These are phyloP conservation scores for Drosophila neocordata DNA, from an alignment of 1,140 invertebrate species.

Conservation along the genomic window DNA sequence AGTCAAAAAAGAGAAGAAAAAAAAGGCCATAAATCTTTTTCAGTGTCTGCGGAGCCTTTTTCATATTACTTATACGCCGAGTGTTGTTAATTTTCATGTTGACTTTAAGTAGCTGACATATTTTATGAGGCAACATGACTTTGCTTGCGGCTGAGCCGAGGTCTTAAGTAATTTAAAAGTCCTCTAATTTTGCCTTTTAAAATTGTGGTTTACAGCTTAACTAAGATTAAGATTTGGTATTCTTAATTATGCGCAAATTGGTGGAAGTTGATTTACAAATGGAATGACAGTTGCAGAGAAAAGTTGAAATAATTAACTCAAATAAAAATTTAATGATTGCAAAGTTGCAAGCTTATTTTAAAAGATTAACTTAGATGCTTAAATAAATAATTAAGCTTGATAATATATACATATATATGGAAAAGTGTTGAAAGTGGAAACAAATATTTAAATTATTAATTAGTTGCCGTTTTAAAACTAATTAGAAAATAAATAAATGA, in stretches of 20 bases:
- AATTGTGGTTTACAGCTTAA: conserved; percentile 1
- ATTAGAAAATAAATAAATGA: too few species aligned
- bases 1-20: background rate
- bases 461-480: too few species aligned
- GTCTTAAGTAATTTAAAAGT: conserved; percentile 11
- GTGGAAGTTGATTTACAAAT: background rate
- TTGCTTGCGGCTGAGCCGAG: background rate
- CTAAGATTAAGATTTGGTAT: background rate
- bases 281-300: too few species aligned
- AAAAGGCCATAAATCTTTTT: conserved; percentile 6
- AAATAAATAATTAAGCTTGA: too few species aligned
- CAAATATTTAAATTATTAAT: too few species aligned
- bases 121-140: conserved; percentile 17
- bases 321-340: background rate
- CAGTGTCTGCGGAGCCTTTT: background rate
- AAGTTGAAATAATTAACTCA: background rate
- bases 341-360: too few species aligned
- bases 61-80: conserved; percentile 14
- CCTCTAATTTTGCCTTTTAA: conserved; percentile 1
- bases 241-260: background rate
- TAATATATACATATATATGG: too few species aligned
- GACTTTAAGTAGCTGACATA: conserved; percentile 20
- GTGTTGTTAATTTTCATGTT: conserved; percentile 21
- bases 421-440: too few species aligned
- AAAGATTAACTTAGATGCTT: too few species aligned